phyloP scores from a whole-genome alignment of 2,113 vertebrate genomes.

The Thalassarche chlororhynchos region DNA sequence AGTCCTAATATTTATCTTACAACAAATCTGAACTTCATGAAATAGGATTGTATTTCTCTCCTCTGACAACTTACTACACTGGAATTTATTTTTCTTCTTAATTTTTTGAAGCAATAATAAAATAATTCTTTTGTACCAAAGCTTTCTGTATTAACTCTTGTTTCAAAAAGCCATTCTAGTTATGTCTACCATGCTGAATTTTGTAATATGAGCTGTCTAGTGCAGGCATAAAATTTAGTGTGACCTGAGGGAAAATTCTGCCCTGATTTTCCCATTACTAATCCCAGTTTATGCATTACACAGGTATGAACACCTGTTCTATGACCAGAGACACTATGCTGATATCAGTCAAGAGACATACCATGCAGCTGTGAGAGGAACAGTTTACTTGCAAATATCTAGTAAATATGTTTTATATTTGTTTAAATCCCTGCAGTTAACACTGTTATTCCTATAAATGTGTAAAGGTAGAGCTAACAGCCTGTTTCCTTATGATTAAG shows the following conservation, averaged over 20 bases:
- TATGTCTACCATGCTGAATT: background rate
- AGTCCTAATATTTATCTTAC: background rate
- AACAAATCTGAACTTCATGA: background rate
- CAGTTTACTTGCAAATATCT: background rate
- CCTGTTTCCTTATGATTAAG: background rate
- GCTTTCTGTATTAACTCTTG: background rate
- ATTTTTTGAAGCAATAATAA: background rate
- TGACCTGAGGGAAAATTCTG: background rate
- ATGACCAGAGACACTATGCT: background rate
- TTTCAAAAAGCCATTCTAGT: background rate
- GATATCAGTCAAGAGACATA: background rate
- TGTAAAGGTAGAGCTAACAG: background rate
- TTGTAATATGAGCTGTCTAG: background rate
- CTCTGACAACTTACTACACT: background rate
- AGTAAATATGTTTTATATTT: background rate
- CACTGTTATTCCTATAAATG: background rate
- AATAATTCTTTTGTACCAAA: background rate
- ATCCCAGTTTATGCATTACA: background rate
- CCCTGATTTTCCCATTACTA: background rate
- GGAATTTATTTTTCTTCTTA: background rate
- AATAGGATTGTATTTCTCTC: background rate
- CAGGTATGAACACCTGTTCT: background rate
- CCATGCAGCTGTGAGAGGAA: background rate
- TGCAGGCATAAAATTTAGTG: background rate
- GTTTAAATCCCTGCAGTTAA: background rate